phyloP scores from a whole-genome alignment of 2,797 vertebrate species.

The Artibeus lituratus region DNA sequence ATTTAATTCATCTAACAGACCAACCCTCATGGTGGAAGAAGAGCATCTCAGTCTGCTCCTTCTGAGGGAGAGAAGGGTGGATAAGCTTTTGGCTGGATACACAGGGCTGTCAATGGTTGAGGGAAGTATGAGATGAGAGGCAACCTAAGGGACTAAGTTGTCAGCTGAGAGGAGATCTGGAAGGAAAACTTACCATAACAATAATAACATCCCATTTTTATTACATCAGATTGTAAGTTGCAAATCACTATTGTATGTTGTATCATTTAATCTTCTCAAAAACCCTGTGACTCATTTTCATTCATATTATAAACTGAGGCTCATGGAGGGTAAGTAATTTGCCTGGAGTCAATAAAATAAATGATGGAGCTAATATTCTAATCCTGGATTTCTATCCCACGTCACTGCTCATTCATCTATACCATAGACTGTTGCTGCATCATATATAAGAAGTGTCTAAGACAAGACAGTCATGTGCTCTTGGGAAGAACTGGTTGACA shows the following conservation, averaged over 20 bases:
- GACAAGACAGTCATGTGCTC: background rate
- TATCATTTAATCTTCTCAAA: conserved; percentile 29
- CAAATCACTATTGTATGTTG: background rate
- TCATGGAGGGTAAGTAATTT: background rate
- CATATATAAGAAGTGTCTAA: background rate
- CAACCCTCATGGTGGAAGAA: background rate
- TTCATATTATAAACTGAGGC: conserved; percentile 25
- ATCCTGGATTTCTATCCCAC: background rate
- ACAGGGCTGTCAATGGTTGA: background rate
- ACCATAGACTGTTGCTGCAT: background rate
- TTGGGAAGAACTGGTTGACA: background rate
- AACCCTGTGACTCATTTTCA: conserved; percentile 4
- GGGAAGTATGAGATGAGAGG: background rate
- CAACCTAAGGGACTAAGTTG: background rate
- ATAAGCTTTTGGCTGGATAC: background rate
- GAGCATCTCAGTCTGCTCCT: background rate
- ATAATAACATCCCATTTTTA: background rate
- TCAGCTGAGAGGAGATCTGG: background rate
- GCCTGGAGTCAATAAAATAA: background rate
- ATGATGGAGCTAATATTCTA: background rate
- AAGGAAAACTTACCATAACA: background rate
- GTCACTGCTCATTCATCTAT: background rate
- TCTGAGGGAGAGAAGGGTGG: background rate
- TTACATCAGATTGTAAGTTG: background rate
- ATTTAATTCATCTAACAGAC: background rate